Evolutionary conservation across 2,113 vertebrate genomes (phyloP), one percentile per base, ranked within the genome.

Genomic region (Pangasianodon gigas): DNA sequence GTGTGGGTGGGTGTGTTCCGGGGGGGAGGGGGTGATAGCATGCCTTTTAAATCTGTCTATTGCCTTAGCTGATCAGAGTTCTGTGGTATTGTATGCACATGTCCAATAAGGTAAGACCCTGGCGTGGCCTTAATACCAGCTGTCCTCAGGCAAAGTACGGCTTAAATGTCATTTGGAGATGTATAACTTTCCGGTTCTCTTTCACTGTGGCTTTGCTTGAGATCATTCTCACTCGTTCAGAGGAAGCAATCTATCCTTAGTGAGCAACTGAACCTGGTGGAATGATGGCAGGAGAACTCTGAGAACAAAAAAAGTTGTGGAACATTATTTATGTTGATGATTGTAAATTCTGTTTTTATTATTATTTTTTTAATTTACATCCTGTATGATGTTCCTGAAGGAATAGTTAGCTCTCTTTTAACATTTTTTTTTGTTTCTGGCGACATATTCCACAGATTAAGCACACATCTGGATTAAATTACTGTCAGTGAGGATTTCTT

Each of bases 61-160:
- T 87, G 52, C 69, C 86, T 86, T 92, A 90, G 58, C 52, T 83
- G 84, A 81, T 86, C 69, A 87, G 60, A 56, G 85, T 85, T 92
- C 91, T 94, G 92, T 87, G 93, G 93, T 92, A 88, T 89, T 92
- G 90, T 93, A 92, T 91, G 92, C 92, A 88, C 92, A 94, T 93
- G 91, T 92, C 91, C 89, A 91, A 93, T 93, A 93, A 93, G 92
- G 93, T 89, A 67, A 91, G 77, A 88, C 89, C 88, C 87, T 90
- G 90, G 90, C 88, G 69, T 92, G 91, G 87, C 93, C 92, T 90
- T 89, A n/a, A 93, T 87, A 87, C 90, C 52, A 88, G 88, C 80
- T 84, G 67, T 91, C 94, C 92, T 91, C 69, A 4, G 91, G 93
- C 91, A 90, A 91, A 91, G 85, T 92, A 79, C 90, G 65, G 80